Percentiles rank a stretch among this genome's conserved stretches.
Evolutionary conservation across 2,888 invertebrate species (phyloP).

Genomic region (Coleophora flavipennella): DNA sequence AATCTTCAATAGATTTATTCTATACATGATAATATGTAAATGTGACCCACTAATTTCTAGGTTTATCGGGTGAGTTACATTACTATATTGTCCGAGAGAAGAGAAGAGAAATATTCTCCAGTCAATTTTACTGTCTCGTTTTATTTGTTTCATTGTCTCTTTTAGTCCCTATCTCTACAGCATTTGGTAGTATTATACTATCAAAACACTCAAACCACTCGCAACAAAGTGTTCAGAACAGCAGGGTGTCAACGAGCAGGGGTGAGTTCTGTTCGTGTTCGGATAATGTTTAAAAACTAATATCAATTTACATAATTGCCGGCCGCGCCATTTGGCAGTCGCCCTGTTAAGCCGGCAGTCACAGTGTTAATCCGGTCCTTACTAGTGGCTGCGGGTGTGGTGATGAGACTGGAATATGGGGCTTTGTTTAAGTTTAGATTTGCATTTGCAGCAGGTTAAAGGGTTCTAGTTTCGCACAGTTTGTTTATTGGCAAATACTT

Average conservation of each 20-base stretch:
- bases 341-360: conserved; percentile 1
- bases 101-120: no score
- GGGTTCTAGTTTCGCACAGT: no score
- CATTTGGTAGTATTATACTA: not conserved
- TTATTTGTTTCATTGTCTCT: not conserved
- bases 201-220: conserved; percentile 1
- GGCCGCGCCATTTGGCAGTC: conserved; percentile 24
- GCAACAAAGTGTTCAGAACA: not conserved
- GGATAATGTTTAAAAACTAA: conserved; percentile 22
- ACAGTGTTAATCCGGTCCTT: conserved; percentile 4
- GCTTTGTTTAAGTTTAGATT: not conserved
- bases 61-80: no score
- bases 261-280: conserved; percentile 3
- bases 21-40: no score
- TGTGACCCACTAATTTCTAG: no score
- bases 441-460: no score
- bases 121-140: no score
- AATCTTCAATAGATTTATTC: no score
- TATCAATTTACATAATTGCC: conserved; percentile 29
- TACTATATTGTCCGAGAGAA: no score
- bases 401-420: not conserved
- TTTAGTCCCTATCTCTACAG: no score
- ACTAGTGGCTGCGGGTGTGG: conserved; percentile 1
- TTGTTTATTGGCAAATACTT: no score
- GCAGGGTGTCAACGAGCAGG: conserved; percentile 5